A percentile compares a stretch with the other conserved stretches of the same genome.
phyloP scores from a whole-genome alignment of 2,888 invertebrate species.

The Clusia tigrina region DNA sequence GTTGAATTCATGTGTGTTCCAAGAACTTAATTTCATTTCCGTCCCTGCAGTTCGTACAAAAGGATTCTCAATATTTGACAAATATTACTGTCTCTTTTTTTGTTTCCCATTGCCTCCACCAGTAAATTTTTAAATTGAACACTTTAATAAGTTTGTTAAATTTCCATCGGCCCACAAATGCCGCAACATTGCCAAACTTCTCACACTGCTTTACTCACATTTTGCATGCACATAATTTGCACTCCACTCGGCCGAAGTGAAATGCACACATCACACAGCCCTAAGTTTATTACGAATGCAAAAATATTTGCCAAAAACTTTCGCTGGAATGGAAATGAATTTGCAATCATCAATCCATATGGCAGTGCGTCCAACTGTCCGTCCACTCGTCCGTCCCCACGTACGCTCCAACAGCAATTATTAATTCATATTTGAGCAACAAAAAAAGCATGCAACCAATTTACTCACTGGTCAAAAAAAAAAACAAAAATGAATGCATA shows the following conservation, averaged over 20 bases:
- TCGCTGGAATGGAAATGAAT: neutral
- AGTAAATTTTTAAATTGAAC: neutral
- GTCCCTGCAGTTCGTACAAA: no score
- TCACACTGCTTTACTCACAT: no score
- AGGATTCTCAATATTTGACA: neutral
- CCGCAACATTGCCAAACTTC: no score
- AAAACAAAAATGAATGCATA: constrained; percentile 9
- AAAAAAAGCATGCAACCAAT: neutral
- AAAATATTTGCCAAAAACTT: neutral
- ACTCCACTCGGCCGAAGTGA: neutral
- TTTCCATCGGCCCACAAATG: no score
- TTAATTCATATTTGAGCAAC: constrained; percentile 9
- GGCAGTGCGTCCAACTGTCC: neutral
- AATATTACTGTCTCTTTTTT: neutral
- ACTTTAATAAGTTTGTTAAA: neutral
- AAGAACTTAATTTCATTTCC: no score
- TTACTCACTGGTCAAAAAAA: neutral
- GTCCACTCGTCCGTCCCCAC: no score
- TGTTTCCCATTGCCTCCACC: neutral
- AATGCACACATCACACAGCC: neutral
- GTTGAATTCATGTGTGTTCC: no score
- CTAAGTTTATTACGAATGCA: neutral
- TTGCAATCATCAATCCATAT: neutral
- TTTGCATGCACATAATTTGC: neutral
- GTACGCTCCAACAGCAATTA: neutral